A percentile compares a stretch with the other conserved stretches of the same genome.
Conservation (phyloP, 2,113 vertebrate species). For the Ciconia stormi region DNA sequence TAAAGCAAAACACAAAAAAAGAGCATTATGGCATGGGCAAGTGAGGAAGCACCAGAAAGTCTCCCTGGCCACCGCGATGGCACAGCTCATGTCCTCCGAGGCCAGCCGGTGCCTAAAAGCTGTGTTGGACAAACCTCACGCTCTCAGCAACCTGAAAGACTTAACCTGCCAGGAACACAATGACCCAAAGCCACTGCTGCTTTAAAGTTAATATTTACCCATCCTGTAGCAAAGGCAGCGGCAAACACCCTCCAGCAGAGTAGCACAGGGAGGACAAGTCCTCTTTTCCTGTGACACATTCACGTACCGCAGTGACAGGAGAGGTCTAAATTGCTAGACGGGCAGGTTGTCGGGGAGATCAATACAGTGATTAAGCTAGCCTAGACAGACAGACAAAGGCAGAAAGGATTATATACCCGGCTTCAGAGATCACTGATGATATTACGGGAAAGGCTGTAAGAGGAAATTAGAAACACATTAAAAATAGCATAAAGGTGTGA, state of each 20-base stretch:
- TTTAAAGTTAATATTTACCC: neutral
- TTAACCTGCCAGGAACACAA: neutral
- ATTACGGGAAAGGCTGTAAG: neutral
- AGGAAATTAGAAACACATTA: slow-evolving; percentile 55
- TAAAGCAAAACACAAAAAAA: neutral
- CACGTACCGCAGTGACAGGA: neutral
- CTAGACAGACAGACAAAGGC: neutral
- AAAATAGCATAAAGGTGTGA: slow-evolving; percentile 38
- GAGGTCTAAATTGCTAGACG: neutral
- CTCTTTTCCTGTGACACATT: neutral
- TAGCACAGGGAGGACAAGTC: neutral
- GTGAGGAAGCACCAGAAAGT: neutral
- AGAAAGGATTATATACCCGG: neutral
- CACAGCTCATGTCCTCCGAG: neutral
- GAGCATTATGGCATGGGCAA: neutral
- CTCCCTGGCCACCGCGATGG: neutral
- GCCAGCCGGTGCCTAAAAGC: neutral
- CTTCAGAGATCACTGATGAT: neutral
- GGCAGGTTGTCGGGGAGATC: neutral
- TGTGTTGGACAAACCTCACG: neutral
- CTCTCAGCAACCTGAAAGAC: neutral
- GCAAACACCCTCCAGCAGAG: neutral
- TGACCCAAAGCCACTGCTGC: neutral
- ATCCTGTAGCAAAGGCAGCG: neutral
- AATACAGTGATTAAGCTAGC: neutral